phyloP scores from a whole-genome alignment of 2,113 vertebrate genomes.

The Pseudorectes ferrugineus region DNA sequence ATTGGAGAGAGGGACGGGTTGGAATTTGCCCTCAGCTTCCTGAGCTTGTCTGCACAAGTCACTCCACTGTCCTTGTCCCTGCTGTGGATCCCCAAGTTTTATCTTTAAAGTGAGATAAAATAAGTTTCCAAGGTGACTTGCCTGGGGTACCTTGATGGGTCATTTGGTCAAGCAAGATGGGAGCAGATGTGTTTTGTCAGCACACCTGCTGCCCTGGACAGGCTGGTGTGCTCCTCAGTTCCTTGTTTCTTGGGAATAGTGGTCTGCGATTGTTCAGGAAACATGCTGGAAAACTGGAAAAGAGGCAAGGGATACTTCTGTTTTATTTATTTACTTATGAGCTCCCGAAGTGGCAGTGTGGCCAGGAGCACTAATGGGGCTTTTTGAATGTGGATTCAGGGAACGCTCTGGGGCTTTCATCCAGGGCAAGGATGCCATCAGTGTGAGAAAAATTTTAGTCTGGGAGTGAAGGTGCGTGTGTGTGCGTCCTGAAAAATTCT shows the following conservation, averaged over 20 bases:
- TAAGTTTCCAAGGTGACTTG: background rate
- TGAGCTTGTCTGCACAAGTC: background rate
- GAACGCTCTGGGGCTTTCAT: background rate
- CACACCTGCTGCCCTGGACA: background rate
- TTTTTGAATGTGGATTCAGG: background rate
- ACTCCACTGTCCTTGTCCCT: background rate
- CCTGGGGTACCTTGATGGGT: background rate
- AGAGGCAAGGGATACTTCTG: background rate
- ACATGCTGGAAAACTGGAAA: background rate
- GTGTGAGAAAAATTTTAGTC: background rate
- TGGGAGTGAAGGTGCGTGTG: fast-evolving
- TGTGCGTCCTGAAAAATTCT: background rate
- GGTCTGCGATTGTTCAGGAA: background rate
- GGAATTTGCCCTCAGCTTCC: background rate
- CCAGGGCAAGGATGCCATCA: fast-evolving
- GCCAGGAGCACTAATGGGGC: background rate
- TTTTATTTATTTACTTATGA: background rate
- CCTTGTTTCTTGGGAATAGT: background rate
- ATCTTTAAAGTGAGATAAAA: background rate
- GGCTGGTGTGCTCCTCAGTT: background rate
- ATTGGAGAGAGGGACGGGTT: background rate
- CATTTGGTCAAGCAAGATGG: background rate
- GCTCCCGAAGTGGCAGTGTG: background rate
- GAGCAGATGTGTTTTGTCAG: background rate
- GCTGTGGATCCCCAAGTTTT: background rate